phyloP scores from a whole-genome alignment of 1,140 invertebrate species.

The Drosophila setifemur region DNA sequence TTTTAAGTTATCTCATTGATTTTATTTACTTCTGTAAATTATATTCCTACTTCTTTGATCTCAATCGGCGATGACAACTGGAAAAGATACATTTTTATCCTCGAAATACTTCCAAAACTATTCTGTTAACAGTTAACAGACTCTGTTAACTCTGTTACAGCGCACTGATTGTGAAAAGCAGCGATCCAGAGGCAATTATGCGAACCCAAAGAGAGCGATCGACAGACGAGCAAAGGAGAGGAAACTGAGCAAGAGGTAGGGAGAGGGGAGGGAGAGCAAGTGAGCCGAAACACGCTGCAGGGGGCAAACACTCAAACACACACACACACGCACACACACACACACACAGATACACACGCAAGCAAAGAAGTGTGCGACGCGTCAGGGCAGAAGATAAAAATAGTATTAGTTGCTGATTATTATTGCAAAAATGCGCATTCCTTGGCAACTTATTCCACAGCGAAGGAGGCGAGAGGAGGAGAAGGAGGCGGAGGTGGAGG shows the following conservation, averaged over 20 bases:
- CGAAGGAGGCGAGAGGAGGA: background rate
- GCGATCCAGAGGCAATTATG: constrained; percentile 20
- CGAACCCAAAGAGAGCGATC: constrained; percentile 20
- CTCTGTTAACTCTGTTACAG: background rate
- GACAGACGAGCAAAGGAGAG: background rate
- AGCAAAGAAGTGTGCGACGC: constrained; percentile 31
- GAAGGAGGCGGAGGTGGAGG: background rate
- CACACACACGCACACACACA: constrained; percentile 35
- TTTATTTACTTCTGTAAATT: too few relatives aligned
- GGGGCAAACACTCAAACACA: constrained; percentile 41
- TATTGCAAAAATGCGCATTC: constrained; percentile 82
- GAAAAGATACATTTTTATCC: background rate
- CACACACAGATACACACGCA: constrained; percentile 3
- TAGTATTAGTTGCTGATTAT: constrained; percentile 82
- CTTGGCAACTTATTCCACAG: constrained; percentile 70
- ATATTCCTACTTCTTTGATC: too few relatives aligned
- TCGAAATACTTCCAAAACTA: background rate
- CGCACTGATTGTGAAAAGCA: background rate
- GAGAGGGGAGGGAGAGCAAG: constrained; percentile 16
- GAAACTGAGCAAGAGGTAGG: background rate
- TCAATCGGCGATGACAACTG: too few relatives aligned
- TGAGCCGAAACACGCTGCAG: constrained; percentile 38
- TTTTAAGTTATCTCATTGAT: too few relatives aligned
- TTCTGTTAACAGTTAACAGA: background rate
- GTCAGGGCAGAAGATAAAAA: constrained; percentile 76